Conservation (phyloP, 2,113 vertebrate species). For the Coreoperca whiteheadi region DNA sequence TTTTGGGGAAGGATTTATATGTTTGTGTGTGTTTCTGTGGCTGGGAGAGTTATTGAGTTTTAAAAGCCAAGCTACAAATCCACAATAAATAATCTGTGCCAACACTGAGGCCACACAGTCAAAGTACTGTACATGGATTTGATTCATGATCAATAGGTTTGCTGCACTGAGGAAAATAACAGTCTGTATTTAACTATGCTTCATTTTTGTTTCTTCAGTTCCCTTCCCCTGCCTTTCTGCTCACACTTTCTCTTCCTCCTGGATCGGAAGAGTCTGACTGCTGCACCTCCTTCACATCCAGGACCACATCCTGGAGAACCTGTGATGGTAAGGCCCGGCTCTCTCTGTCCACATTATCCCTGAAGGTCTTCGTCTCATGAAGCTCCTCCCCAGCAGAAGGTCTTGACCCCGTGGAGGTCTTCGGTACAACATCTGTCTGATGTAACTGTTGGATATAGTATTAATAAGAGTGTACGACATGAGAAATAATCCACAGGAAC, state of each 20-base stretch:
- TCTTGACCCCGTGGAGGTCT: slow-evolving; percentile 7
- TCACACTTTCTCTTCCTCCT: slow-evolving; percentile 62
- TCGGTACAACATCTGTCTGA: slow-evolving; percentile 28
- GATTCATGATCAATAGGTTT: slow-evolving; percentile 68
- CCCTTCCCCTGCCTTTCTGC: slow-evolving; percentile 12
- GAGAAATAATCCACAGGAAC: neutral
- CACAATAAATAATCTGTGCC: slow-evolving; percentile 55
- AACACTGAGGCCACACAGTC: slow-evolving; percentile 48
- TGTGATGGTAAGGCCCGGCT: slow-evolving; percentile 45
- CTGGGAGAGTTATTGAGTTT: slow-evolving; percentile 59
- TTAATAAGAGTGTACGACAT: neutral
- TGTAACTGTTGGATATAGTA: slow-evolving; percentile 46
- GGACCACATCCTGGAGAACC: slow-evolving; percentile 42
- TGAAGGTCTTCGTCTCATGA: slow-evolving; percentile 67
- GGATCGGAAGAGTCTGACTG: slow-evolving; percentile 67
- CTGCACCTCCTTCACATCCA: slow-evolving; percentile 67
- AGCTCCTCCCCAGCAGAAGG: slow-evolving; percentile 62
- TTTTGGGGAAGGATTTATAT: slow-evolving; percentile 57
- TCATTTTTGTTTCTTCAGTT: slow-evolving; percentile 46
- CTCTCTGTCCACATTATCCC: slow-evolving; percentile 64
- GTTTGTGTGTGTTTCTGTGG: slow-evolving; percentile 45
- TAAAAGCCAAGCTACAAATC: slow-evolving; percentile 52
- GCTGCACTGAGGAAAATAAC: slow-evolving; percentile 50
- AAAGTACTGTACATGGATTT: slow-evolving; percentile 48
- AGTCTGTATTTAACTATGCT: slow-evolving; percentile 54